Conservation (phyloP, 2,888 invertebrate species). For the Sinopyrophorus schimmeli region DNA sequence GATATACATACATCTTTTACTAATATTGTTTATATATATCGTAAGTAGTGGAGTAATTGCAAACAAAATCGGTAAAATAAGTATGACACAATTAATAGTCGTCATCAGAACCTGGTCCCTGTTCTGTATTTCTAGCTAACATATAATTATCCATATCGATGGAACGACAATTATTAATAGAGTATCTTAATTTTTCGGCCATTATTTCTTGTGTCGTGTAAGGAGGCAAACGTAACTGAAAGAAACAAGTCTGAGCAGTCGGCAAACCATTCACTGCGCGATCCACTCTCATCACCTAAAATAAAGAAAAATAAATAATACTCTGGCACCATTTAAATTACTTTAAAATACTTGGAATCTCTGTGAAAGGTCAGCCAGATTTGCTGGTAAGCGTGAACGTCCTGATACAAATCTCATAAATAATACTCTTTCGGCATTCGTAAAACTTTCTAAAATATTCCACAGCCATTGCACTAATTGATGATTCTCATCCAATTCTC, state of each 20-base stretch:
- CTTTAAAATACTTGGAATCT: conserved; percentile 67
- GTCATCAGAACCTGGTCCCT: conserved; percentile 56
- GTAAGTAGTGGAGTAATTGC: conserved; percentile 5
- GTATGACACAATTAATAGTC: conserved; percentile 52
- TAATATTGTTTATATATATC: not conserved
- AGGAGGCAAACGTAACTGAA: conserved; percentile 65
- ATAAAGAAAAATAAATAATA: not conserved
- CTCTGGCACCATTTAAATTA: not conserved
- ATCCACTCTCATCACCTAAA: conserved; percentile 61
- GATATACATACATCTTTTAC: no score
- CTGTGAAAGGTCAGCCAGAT: conserved; percentile 67
- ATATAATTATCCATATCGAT: conserved; percentile 74
- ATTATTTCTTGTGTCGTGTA: conserved; percentile 64
- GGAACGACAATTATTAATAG: conserved; percentile 67
- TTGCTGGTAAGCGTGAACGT: conserved; percentile 65
- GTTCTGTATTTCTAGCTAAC: conserved; percentile 63
- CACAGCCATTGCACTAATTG: conserved; percentile 67
- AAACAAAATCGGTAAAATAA: not conserved
- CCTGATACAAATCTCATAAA: conserved; percentile 71
- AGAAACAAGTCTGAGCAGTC: conserved; percentile 67
- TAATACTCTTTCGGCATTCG: conserved; percentile 64
- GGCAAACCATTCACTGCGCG: conserved; percentile 63
- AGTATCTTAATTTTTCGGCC: conserved; percentile 65
- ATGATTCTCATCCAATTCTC: conserved; percentile 65
- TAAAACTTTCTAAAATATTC: conserved; percentile 64